Evolutionary conservation across 2,888 invertebrate species (phyloP).

Genomic region (Scaptomyza tumidula): DNA sequence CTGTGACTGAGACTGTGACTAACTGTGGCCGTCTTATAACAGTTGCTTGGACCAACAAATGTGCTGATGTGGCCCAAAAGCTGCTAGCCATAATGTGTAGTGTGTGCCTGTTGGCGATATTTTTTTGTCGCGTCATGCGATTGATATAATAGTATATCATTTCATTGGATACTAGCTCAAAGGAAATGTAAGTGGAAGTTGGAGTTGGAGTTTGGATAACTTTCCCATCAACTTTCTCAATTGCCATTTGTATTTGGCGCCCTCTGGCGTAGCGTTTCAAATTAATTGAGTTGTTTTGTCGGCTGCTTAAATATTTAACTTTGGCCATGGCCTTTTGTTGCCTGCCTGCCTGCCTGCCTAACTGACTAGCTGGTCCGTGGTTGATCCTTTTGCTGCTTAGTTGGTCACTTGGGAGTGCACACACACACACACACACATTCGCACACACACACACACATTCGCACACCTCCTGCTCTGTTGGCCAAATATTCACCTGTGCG

Average conservation of each 20-base stretch:
- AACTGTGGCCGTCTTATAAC: not conserved
- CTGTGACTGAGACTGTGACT: conserved; percentile 24
- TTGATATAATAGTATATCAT: conserved; percentile 57
- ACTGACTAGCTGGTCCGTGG: conserved; percentile 40
- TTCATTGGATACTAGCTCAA: conserved; percentile 13
- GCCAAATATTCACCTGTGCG: conserved; percentile 55
- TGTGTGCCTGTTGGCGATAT: conserved; percentile 11
- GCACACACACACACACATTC: not conserved
- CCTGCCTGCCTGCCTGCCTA: conserved; percentile 62
- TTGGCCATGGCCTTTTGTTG: conserved; percentile 63
- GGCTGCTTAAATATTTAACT: conserved; percentile 83
- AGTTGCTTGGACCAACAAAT: conserved; percentile 1
- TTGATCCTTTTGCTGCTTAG: conserved; percentile 77
- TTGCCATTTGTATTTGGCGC: conserved; percentile 38
- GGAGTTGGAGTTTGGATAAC: conserved; percentile 15
- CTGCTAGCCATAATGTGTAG: conserved; percentile 14
- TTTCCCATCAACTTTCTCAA: conserved; percentile 46
- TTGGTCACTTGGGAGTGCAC: conserved; percentile 78
- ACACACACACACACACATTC: conserved; percentile 22
- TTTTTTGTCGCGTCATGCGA: conserved; percentile 45
- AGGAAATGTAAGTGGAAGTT: not conserved
- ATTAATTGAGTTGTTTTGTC: conserved; percentile 83
- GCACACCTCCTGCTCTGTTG: conserved; percentile 19
- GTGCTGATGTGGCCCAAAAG: conserved; percentile 40
- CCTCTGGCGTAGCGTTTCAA: conserved; percentile 69